Evolutionary conservation across 2,888 invertebrate species (phyloP).

Genomic region (Orthosia incerta): DNA sequence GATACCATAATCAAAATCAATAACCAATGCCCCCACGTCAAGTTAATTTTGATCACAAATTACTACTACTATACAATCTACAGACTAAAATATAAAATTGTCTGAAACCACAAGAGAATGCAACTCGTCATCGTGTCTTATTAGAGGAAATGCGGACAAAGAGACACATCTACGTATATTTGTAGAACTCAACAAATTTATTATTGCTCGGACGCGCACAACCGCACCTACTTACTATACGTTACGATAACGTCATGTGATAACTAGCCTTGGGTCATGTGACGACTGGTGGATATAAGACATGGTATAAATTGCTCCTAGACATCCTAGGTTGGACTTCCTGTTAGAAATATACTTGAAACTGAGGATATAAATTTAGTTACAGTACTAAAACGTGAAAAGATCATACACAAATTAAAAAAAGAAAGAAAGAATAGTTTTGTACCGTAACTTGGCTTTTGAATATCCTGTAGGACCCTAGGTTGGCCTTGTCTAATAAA

Average conservation of each 20-base stretch:
- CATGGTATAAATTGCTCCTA: background rate
- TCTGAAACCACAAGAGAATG: slow-evolving; percentile 54
- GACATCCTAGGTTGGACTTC: background rate
- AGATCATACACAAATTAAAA: background rate
- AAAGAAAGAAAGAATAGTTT: too few relatives aligned
- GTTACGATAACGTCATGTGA: slow-evolving; percentile 10
- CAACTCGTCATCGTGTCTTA: slow-evolving; percentile 39
- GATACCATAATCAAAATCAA: background rate
- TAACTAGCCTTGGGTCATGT: slow-evolving; percentile 40
- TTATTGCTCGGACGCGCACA: slow-evolving; percentile 42
- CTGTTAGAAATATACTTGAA: background rate
- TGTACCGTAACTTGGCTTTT: too few relatives aligned
- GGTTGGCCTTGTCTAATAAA: too few relatives aligned
- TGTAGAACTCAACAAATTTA: slow-evolving; percentile 28
- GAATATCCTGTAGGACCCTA: too few relatives aligned
- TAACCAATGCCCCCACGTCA: too few relatives aligned
- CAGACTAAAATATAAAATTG: slow-evolving; percentile 3
- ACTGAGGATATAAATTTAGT: background rate
- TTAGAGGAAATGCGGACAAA: slow-evolving; percentile 49
- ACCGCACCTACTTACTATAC: slow-evolving; percentile 40
- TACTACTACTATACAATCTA: background rate
- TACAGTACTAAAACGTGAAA: background rate
- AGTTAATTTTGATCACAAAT: slow-evolving; percentile 10
- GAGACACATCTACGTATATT: slow-evolving; percentile 42
- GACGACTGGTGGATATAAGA: slow-evolving; percentile 18